Evolutionary conservation across 53 echinoderm and acorn worm species (phyloP).

Genomic region (Holothuria scabra): DNA sequence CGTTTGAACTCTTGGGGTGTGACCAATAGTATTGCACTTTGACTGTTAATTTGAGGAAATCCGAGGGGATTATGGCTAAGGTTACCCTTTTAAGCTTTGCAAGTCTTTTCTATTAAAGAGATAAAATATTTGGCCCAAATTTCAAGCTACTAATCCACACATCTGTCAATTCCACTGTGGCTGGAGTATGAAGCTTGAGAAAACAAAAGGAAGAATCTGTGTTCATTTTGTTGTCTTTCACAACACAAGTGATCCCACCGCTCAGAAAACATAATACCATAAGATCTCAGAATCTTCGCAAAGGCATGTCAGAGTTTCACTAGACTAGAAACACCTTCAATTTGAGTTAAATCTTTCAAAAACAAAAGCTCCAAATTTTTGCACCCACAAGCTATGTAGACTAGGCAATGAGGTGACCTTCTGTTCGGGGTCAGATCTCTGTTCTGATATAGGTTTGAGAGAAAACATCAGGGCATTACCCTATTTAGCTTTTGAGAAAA

Average conservation of each 20-base stretch:
- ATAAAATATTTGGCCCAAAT: slow-evolving; percentile 37
- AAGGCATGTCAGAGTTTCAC: not conserved
- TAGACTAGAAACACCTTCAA: slow-evolving; percentile 42
- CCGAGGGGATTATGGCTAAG: too few species aligned
- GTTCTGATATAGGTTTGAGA: too few species aligned
- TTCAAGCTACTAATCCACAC: not conserved
- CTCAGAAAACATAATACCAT: slow-evolving; percentile 27
- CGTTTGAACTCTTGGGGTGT: too few species aligned
- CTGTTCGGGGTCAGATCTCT: too few species aligned
- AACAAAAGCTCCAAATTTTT: slow-evolving; percentile 30
- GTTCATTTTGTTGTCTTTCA: slow-evolving; percentile 37
- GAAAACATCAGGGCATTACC: too few species aligned
- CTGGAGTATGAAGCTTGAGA: slow-evolving; percentile 27
- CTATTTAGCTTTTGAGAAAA: too few species aligned
- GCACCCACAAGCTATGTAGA: slow-evolving; percentile 8
- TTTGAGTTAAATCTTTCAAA: slow-evolving; percentile 35
- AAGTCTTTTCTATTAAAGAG: too few species aligned
- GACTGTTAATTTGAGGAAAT: too few species aligned
- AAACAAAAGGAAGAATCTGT: slow-evolving; percentile 35
- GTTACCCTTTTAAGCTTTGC: too few species aligned
- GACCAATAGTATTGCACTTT: too few species aligned
- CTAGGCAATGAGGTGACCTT: too few species aligned
- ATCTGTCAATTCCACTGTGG: slow-evolving; percentile 28
- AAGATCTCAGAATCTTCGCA: not conserved
- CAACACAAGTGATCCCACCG: slow-evolving; percentile 32